These are phyloP conservation scores for Gobius niger DNA, from an alignment of 2,113 vertebrate species.

Conservation along the genomic window DNA sequence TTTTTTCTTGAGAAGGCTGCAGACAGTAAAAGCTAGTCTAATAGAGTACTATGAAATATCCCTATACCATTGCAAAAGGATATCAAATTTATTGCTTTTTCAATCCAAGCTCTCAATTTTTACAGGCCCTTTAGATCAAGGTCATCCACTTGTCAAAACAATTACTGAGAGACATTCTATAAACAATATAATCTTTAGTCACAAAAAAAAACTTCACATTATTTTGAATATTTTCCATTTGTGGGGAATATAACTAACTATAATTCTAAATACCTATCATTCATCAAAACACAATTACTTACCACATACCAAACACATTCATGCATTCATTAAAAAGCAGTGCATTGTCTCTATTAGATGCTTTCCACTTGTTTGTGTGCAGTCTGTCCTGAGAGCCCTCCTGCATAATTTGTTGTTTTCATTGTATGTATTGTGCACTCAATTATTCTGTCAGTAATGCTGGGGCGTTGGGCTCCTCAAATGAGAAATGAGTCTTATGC, in stretches of 20 bases:
- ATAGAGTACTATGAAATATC: conserved; percentile 81
- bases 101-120: not conserved
- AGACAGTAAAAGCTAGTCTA: conserved; percentile 83
- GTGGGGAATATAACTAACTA: not conserved
- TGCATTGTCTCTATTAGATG: conserved; percentile 29
- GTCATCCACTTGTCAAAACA: not conserved
- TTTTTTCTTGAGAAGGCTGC: conserved; percentile 73
- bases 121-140: not conserved
- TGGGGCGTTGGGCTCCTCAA: conserved; percentile 31
- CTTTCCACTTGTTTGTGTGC: not conserved
- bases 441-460: conserved; percentile 18
- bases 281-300: not conserved
- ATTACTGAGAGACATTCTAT: not conserved
- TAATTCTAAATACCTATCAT: not conserved
- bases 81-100: conserved; percentile 69
- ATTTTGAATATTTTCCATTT: not conserved
- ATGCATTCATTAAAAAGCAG: conserved; percentile 18
- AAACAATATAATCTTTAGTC: not conserved
- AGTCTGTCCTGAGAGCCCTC: not conserved
- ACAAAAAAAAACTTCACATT: not conserved
- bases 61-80: conserved; percentile 83
- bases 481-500: conserved; percentile 27
- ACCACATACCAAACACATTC: not conserved
- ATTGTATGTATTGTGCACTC: conserved; percentile 11
- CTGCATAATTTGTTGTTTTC: conserved; percentile 20